A percentile compares a stretch with the other conserved stretches of the same genome.
phyloP scores from a whole-genome alignment of 1,140 invertebrate species.

The Caenorhabditis remanei region DNA sequence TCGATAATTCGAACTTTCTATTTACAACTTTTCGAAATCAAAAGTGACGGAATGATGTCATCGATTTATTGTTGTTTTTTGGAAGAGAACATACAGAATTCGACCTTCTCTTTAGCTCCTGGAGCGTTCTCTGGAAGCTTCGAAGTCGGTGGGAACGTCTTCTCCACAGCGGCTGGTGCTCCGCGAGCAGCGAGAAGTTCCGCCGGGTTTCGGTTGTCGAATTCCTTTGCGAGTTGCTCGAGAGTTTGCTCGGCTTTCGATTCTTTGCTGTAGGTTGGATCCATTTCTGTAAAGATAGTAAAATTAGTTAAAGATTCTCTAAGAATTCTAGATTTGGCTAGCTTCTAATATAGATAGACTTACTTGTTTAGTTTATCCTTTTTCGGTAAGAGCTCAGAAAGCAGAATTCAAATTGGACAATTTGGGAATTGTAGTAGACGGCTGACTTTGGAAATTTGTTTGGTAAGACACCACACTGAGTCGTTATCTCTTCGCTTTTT shows the following conservation, averaged over 20 bases:
- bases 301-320: no score
- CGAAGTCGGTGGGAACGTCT: conserved; percentile 1
- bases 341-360: neutral
- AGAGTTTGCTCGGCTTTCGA: neutral
- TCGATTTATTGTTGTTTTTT: neutral
- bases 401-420: no score
- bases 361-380: conserved; percentile 15
- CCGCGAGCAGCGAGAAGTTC: conserved; percentile 11
- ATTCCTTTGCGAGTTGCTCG: neutral
- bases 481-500: neutral
- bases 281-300: neutral
- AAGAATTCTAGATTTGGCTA: no score
- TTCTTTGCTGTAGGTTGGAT: neutral
- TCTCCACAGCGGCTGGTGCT: neutral
- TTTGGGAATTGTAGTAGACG: no score
- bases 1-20: neutral
- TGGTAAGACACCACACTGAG: neutral
- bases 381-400: neutral
- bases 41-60: neutral
- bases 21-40: neutral
- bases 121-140: neutral
- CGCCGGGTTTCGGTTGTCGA: neutral
- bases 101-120: neutral
- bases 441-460: no score
- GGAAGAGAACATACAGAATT: neutral